A percentile compares a stretch with the other conserved stretches of the same genome.
phyloP scores from a whole-genome alignment of 2,113 vertebrate genomes.

The Crocuta crocuta region DNA sequence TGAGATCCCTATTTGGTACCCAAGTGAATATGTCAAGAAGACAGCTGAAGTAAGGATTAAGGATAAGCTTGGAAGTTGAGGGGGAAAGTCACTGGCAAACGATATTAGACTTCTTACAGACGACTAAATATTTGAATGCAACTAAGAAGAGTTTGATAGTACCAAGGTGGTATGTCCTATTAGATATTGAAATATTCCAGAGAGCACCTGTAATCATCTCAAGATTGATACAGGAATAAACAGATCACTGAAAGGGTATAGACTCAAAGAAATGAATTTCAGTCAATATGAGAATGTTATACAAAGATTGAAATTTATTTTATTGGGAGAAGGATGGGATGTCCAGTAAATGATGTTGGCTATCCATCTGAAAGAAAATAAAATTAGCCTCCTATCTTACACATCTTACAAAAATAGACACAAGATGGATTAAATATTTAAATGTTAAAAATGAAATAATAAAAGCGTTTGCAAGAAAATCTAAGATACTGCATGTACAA shows the following conservation, averaged over 20 bases:
- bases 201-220: background rate
- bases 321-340: background rate
- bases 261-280: background rate
- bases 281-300: background rate
- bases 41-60: background rate
- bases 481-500: background rate
- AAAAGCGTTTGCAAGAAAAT: background rate
- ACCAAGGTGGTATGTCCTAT: background rate
- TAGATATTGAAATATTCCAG: background rate
- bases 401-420: conserved; percentile 42
- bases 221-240: background rate
- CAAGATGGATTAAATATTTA: conserved; percentile 31
- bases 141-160: background rate
- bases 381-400: conserved; percentile 29
- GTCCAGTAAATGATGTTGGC: background rate
- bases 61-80: background rate
- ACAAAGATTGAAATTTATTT: background rate
- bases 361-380: conserved; percentile 51
- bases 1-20: background rate
- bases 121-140: conserved; percentile 12
- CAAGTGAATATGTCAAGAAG: background rate
- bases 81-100: background rate
- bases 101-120: background rate
- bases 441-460: conserved; percentile 48
- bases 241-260: background rate